Conservation (phyloP, 2,797 vertebrate species). For the Trichosurus vulpecula region DNA sequence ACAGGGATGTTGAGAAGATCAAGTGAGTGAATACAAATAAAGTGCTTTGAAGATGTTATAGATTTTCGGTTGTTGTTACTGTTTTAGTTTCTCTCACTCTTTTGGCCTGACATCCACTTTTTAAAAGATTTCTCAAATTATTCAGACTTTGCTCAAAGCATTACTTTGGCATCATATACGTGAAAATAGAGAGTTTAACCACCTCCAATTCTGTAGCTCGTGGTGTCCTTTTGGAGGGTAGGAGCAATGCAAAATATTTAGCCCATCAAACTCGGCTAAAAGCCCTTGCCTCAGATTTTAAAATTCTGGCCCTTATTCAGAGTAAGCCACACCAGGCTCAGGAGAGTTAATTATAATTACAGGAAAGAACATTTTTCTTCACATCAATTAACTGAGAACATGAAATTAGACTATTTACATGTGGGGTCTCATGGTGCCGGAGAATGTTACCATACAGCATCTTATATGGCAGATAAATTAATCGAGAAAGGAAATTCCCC, state of each 20-base stretch:
- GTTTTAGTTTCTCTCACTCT: background rate
- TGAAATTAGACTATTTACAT: constrained; percentile 44
- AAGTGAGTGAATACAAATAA: background rate
- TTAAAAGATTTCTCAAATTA: background rate
- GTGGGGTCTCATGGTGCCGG: background rate
- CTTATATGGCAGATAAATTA: constrained; percentile 6
- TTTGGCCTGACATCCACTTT: background rate
- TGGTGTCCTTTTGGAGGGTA: constrained; percentile 35
- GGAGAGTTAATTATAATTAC: constrained; percentile 26
- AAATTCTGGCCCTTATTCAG: constrained; percentile 11
- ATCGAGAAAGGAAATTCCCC: background rate
- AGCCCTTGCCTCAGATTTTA: constrained; percentile 1
- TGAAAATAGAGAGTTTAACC: background rate
- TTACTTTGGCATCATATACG: rapidly evolving
- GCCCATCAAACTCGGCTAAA: constrained; percentile 27
- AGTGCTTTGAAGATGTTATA: background rate
- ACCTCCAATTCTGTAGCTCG: background rate
- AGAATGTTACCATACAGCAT: constrained; percentile 5
- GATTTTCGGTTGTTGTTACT: background rate
- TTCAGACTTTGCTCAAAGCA: background rate
- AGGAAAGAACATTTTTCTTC: constrained; percentile 46
- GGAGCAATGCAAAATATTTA: background rate
- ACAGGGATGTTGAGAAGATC: background rate
- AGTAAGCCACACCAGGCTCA: constrained; percentile 14
- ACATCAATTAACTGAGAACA: constrained; percentile 15